Evolutionary conservation across 2,113 vertebrate species (phyloP).

Genomic region (Helogale parvula): DNA sequence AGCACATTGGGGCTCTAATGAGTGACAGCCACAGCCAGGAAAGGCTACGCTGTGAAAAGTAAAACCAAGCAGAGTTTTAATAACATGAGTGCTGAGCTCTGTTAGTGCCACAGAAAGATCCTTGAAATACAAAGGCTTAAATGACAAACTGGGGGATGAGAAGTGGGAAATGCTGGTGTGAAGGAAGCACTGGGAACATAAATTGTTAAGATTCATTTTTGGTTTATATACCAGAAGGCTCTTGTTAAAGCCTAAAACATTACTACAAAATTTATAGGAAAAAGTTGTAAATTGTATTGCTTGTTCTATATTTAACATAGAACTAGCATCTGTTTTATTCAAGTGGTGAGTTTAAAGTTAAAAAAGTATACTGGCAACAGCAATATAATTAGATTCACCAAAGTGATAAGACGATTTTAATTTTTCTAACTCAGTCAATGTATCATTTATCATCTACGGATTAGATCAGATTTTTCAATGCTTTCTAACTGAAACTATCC

Average conservation of each 20-base stretch:
- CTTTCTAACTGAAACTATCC: background rate
- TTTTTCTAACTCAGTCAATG: background rate
- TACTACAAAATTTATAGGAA: background rate
- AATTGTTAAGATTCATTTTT: conserved; percentile 23
- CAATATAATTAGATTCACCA: conserved; percentile 5
- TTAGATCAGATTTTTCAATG: background rate
- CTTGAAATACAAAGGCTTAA: background rate
- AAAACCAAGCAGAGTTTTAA: conserved; percentile 1
- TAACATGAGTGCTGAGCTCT: background rate
- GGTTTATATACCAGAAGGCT: background rate
- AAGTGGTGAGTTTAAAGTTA: background rate
- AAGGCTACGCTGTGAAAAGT: background rate
- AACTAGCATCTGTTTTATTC: background rate
- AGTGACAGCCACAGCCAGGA: background rate
- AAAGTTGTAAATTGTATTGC: background rate
- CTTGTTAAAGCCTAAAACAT: background rate
- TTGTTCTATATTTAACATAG: background rate
- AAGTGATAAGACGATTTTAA: background rate
- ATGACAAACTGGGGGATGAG: background rate
- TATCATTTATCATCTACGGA: background rate
- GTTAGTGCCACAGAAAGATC: background rate
- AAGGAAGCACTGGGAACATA: background rate
- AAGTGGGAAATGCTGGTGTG: background rate
- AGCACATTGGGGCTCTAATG: background rate
- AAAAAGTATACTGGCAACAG: background rate